Base-by-base conservation (phyloP, 2,797 vertebrate genomes). In the Brachymystax lenok region DNA sequence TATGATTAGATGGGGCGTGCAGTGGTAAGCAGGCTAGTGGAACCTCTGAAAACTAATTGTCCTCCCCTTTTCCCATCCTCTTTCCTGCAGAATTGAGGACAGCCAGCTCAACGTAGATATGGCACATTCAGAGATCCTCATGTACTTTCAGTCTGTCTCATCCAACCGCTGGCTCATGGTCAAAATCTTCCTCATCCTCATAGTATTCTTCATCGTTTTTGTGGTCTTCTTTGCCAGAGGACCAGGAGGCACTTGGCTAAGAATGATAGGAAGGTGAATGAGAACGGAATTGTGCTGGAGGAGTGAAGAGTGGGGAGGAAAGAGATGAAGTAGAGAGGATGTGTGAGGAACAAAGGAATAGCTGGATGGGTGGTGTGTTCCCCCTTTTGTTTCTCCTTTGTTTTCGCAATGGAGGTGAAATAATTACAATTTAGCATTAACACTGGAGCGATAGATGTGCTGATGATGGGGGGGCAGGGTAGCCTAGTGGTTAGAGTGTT, bases 131-230 rank as follows among this genome's bases (percentile, higher is more conserved):
- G 95, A 96, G 88, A 95, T 96, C 85, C 92, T 96, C 76, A 95
- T 96, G 61, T 96, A 96, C 83, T 96, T 96, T 88, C 95, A 95
- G 89, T 96, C 95, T 0, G 94, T 96, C 40, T 94, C 95, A 1
- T 94, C 91, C 82, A 95, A 96, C 86, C 94, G 95, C 71, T 95
- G 95, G 95, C 91, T 96, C 4, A 93, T 96, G 87, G 90, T 96
- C 79, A 96, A 96, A 88, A 95, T 96, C 81, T 96, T 96, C 86
- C 92, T 96, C 79, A 92, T 96, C 82, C 95, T 96, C 74, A 90
- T 95, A 30, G 10, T 96, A 76, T 95, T 96, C 90, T 96, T 96
- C 90, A 92, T 96, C 77, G 86, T 96, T 83, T 96, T 96, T 17
- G 95, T 95, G 21, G 93, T 96, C 52, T 96, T 96, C 89, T 86